Evolutionary conservation across 2,888 invertebrate species (phyloP).

Genomic region (Hypomecis atomaria): DNA sequence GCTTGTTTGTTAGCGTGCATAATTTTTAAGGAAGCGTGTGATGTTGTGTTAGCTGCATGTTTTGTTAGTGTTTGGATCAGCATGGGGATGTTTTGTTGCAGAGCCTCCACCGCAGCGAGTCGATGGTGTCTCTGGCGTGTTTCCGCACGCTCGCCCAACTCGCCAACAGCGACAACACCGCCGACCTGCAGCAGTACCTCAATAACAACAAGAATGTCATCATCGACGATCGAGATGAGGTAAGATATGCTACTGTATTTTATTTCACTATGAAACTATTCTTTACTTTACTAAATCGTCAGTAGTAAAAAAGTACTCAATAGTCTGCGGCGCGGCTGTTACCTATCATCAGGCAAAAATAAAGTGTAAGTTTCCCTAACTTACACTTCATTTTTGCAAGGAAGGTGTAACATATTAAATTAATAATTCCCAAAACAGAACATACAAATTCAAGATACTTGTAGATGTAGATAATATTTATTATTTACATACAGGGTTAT

Average conservation of each 20-base stretch:
- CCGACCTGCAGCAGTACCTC: constrained; percentile 91
- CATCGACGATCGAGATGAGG: constrained; percentile 95
- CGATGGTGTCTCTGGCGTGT: constrained; percentile 94
- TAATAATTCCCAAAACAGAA: no score
- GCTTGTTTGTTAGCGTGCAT: constrained; percentile 12
- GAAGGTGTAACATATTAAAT: no score
- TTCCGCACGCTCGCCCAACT: constrained; percentile 92
- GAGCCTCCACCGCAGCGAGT: constrained; percentile 95
- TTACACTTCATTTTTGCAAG: no score
- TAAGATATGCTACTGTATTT: constrained; percentile 57
- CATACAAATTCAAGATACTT: no score
- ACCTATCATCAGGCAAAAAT: no score
- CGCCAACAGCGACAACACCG: constrained; percentile 91
- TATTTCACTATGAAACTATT: no score
- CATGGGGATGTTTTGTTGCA: constrained; percentile 62
- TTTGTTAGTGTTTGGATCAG: constrained; percentile 13
- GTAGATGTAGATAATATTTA: no score
- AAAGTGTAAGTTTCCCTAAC: no score
- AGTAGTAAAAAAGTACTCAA: no score
- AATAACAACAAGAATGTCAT: constrained; percentile 92
- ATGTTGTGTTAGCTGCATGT: constrained; percentile 25
- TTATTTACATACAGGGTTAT: no score
- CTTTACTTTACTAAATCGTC: no score
- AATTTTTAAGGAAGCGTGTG: constrained; percentile 13
- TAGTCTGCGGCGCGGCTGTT: no score